Evolutionary conservation across 2,888 invertebrate genomes (phyloP).

Genomic region (Lordiphosa andalusiaca): DNA sequence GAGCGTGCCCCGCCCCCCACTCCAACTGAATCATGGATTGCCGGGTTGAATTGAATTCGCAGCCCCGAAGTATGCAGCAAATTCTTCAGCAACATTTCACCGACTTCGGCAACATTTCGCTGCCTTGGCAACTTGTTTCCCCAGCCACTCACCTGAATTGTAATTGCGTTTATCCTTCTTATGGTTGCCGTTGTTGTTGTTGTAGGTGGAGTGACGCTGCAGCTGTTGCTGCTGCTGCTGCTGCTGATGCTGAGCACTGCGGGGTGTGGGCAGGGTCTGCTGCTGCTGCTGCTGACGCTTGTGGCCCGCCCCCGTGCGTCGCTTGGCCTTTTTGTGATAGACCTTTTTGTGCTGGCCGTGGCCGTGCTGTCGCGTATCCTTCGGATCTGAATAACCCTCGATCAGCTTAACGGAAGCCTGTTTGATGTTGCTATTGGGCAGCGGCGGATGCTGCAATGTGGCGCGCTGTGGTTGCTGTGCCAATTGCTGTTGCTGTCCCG

Average conservation of each 20-base stretch:
- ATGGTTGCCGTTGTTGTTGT: constrained; percentile 59
- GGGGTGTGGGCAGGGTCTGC: constrained; percentile 53
- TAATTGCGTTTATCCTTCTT: constrained; percentile 76
- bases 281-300: constrained; percentile 57
- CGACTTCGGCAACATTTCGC: too few relatives aligned
- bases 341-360: constrained; percentile 75
- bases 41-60: background rate
- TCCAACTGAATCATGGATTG: background rate
- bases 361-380: constrained; percentile 72
- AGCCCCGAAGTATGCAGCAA: constrained; percentile 11
- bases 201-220: constrained; percentile 69
- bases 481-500: constrained; percentile 37
- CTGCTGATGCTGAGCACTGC: constrained; percentile 44
- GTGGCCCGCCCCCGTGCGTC: constrained; percentile 62
- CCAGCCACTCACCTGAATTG: constrained; percentile 78
- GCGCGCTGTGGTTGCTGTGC: constrained; percentile 51
- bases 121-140: background rate
- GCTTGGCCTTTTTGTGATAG: constrained; percentile 78
- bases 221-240: constrained; percentile 47
- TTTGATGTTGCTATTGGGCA: constrained; percentile 76
- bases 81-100: too few relatives aligned
- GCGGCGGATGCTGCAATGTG: constrained; percentile 63
- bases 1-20: background rate
- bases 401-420: constrained; percentile 79
- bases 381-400: constrained; percentile 80